A percentile compares a stretch with the other conserved stretches of the same genome.
These are phyloP conservation scores for Gopherus evgoodei DNA, from an alignment of 2,113 vertebrate genomes.

Conservation along the genomic window DNA sequence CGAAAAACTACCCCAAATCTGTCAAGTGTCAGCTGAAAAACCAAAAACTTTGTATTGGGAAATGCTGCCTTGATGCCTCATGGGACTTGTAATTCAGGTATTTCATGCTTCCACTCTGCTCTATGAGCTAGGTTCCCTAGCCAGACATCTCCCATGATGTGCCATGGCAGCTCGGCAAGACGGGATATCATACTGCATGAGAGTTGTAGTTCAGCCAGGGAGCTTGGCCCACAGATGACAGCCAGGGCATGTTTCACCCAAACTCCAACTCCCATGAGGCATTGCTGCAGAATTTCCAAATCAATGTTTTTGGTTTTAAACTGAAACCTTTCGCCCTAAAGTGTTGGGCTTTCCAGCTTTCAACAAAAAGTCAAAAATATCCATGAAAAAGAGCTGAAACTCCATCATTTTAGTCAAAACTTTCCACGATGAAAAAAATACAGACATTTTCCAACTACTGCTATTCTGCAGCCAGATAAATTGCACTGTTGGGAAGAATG, in stretches of 20 bases:
- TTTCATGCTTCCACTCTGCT: background rate
- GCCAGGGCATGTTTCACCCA: background rate
- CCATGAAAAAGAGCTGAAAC: background rate
- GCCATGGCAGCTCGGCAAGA: background rate
- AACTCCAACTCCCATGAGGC: background rate
- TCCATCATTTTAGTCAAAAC: slow-evolving; percentile 56
- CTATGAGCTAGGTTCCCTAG: background rate
- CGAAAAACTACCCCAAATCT: background rate
- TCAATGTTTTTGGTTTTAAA: rapidly evolving
- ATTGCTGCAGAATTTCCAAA: background rate
- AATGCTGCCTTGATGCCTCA: background rate
- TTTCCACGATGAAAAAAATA: slow-evolving; percentile 56
- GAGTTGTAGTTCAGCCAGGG: background rate
- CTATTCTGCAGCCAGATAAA: background rate
- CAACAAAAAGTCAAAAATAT: slow-evolving; percentile 41
- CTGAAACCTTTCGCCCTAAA: background rate
- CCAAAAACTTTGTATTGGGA: background rate
- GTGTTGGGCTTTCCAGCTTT: slow-evolving; percentile 10
- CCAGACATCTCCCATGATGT: background rate
- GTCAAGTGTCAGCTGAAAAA: background rate
- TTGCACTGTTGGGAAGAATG: background rate
- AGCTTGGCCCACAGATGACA: background rate
- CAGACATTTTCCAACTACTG: background rate
- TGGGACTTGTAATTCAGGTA: background rate
- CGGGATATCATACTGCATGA: background rate